These are phyloP conservation scores for Galeruca laticollis DNA, from an alignment of 2,888 invertebrate species.

Conservation along the genomic window DNA sequence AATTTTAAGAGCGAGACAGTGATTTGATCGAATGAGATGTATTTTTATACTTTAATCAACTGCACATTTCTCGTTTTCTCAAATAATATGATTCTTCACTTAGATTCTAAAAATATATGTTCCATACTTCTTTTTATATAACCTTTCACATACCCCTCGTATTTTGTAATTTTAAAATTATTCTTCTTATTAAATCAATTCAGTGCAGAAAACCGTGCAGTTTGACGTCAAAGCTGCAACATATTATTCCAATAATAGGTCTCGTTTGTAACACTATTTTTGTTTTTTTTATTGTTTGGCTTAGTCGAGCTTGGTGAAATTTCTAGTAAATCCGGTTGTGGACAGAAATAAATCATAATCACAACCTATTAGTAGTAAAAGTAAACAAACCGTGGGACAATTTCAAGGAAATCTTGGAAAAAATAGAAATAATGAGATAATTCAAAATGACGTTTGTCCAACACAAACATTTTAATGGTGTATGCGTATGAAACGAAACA, in stretches of 20 bases:
- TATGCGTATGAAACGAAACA: too few species aligned
- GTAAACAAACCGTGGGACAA: conserved; percentile 2
- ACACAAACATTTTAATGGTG: too few species aligned
- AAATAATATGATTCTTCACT: too few species aligned
- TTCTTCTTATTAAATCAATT: background rate
- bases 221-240: background rate
- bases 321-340: conserved; percentile 29
- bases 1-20: too few species aligned
- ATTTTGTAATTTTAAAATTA: background rate
- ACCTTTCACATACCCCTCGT: background rate
- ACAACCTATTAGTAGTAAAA: background rate
- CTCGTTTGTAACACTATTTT: conserved; percentile 21
- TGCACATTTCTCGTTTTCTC: too few species aligned
- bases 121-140: background rate
- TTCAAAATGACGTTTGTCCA: background rate
- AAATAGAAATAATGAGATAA: background rate
- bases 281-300: conserved; percentile 32
- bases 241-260: background rate
- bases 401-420: background rate
- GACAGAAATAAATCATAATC: conserved; percentile 39
- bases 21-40: too few species aligned
- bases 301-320: conserved; percentile 8
- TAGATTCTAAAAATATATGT: background rate
- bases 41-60: too few species aligned
- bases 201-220: background rate